Conservation (phyloP, 2,797 vertebrate species). For the Periparus ater region DNA sequence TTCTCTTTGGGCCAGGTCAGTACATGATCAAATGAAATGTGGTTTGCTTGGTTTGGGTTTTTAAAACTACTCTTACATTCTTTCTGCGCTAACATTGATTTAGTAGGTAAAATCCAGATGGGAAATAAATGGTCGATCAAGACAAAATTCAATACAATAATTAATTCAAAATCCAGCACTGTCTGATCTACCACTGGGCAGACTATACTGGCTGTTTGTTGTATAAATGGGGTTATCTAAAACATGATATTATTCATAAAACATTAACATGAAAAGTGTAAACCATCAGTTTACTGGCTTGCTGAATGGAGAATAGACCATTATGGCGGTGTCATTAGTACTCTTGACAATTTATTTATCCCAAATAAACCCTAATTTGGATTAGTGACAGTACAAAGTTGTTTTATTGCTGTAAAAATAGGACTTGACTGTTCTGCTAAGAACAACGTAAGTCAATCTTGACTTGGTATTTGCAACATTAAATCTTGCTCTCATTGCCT, state of each 20-base stretch:
- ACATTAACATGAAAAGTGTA: neutral
- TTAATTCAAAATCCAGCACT: neutral
- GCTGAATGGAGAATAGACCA: neutral
- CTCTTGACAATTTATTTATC: neutral
- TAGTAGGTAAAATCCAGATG: neutral
- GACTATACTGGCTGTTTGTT: neutral
- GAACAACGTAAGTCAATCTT: neutral
- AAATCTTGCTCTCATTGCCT: neutral
- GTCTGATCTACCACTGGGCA: neutral
- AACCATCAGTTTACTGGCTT: neutral
- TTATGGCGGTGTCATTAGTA: neutral
- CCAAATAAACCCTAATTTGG: neutral
- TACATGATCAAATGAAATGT: neutral
- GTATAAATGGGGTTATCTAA: neutral
- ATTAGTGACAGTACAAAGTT: neutral
- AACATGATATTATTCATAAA: neutral
- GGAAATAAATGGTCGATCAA: neutral
- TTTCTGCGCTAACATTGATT: neutral
- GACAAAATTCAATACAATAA: neutral
- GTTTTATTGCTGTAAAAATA: conserved; percentile 1
- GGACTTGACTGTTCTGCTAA: conserved; percentile 3
- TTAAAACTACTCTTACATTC: neutral
- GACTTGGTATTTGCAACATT: neutral
- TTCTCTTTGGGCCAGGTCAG: neutral
- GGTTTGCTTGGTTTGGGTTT: neutral